Evolutionary conservation across 1,140 invertebrate species (phyloP).

Genomic region (Brachionus paranguensis): DNA sequence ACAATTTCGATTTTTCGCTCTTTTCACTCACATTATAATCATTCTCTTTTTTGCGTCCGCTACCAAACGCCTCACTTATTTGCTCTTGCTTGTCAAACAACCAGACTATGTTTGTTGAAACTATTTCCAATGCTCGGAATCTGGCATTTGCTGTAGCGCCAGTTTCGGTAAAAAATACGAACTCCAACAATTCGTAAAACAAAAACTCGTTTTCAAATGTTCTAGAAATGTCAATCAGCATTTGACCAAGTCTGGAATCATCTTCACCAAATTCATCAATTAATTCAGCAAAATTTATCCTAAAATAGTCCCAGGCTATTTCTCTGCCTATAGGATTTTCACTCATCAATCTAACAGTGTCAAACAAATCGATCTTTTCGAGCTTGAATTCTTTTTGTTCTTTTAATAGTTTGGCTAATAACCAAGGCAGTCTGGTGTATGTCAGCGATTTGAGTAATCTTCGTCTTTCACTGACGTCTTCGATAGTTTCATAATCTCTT

Average conservation of each 20-base stretch:
- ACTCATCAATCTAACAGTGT: not conserved
- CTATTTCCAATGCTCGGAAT: constrained; percentile 33
- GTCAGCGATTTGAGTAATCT: constrained; percentile 32
- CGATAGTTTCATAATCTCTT: constrained; percentile 1
- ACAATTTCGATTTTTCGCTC: not conserved
- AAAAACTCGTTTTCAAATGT: constrained; percentile 35
- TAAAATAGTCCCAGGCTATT: constrained; percentile 27
- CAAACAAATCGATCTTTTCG: constrained; percentile 10
- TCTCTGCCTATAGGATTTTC: constrained; percentile 29
- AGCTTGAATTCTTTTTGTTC: not conserved
- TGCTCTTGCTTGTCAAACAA: constrained; percentile 5
- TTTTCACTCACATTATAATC: not conserved
- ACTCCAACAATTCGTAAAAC: constrained; percentile 27
- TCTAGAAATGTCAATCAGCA: not conserved
- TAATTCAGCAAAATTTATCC: constrained; percentile 22
- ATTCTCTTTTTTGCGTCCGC: not conserved
- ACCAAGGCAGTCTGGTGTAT: not conserved
- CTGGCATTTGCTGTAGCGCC: constrained; percentile 27
- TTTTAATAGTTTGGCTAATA: not conserved
- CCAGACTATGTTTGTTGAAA: constrained; percentile 11
- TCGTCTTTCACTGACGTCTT: not conserved
- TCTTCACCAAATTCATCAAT: constrained; percentile 6
- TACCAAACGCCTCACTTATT: constrained; percentile 14
- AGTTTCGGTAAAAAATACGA: constrained; percentile 20
- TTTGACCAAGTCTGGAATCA: constrained; percentile 5